Base-by-base conservation (phyloP, 2,797 vertebrate genomes). In the Tauraco hartlaubi region DNA sequence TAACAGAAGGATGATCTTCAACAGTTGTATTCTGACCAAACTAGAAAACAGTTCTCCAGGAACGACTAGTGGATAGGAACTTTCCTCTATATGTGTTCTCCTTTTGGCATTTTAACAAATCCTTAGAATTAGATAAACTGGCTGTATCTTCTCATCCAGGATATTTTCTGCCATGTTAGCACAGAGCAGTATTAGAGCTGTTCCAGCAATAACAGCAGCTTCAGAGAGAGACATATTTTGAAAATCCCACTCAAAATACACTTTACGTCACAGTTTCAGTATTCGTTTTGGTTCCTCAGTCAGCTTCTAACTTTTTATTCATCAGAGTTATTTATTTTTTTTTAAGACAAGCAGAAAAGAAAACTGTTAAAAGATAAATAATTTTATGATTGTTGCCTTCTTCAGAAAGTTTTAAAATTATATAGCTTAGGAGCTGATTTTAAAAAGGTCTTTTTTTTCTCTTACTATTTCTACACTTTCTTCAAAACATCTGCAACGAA, bases 401-500 rank as follows among this genome's bases (percentile, higher is more conserved):
- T 76, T 72, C 43, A 68, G 29, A 64, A 79, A 59, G 21, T 41
- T 89, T 87, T 75, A 14, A 66, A 87, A 72, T 41, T 5, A 25
- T 13, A 37, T 37, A 46, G 2, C 11, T 88, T 71, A 69, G 63
- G 43, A 87, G 13, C 3, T 67, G 5, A 29, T 44, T 85, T 87
- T 83, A 71, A 1, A 37, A 25, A 20, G 44, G 21, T 4, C 12
- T 71, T 29, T 83, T 88, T 85, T 74, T 52, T 3, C 15, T 88
- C 15, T 59, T 76, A 35, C 7, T 72, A 49, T 80, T 72, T 77
- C 72, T 85, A 74, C 12, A 52, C 26, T 77, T 85, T 77, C 31
- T 79, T 94, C 54, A 71, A 92, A 94, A 83, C 52, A 84, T 25
- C 82, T 85, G 31, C 82, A 61, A 56, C 7, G 64, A 71, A 89